Evolutionary conservation across 2,888 invertebrate genomes (phyloP), one percentile per base, ranked within the genome.

Genomic region (Heliconius ismenius): DNA sequence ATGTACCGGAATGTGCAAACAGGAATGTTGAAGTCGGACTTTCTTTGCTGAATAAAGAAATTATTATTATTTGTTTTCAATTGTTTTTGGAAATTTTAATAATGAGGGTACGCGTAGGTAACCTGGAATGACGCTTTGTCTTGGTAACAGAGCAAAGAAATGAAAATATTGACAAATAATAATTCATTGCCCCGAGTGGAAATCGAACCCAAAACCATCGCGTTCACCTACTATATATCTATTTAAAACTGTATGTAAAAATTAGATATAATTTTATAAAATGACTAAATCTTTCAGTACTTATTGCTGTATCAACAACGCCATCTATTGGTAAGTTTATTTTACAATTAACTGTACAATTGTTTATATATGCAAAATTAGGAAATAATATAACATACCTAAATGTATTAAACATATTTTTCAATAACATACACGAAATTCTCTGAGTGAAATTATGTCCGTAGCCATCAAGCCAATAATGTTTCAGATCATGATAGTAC

Each of bases 401-500:
- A 82, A 98, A 95, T 87, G 95, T 95, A 54, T 95, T 90, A 81
- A 97, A 95, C 94, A 97, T 95, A 85, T 97, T 95, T 78, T 94
- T 95, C 76, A 98, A 93, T 26, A 96, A 95, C 78, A 96, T 94
- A 87, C 98, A 98, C 2, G 98, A 97, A 89, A 97, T 97, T 81
- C 95, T 92, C 85, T 96, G 96, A 3, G 96, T 97, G 75, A 98
- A 87, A 79, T 96, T 93, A 84, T 96, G 95, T 18, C 97, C 98
- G 84, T 98, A 98, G 10, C 98, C 98, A 88, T 98, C 97, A 79
- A 96, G 91, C 96, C 97, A 98, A 88, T 97, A 98, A 85, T 97
- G 96, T 87, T 96, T 96, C 74, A 98, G 87, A 87, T 98, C 98
- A 84, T 96, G 95, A 49, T 94, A 95, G 86, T 96, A 98, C 89